These are phyloP conservation scores for Acanthurus tractus DNA, from an alignment of 2,797 vertebrate genomes.

Conservation along the genomic window DNA sequence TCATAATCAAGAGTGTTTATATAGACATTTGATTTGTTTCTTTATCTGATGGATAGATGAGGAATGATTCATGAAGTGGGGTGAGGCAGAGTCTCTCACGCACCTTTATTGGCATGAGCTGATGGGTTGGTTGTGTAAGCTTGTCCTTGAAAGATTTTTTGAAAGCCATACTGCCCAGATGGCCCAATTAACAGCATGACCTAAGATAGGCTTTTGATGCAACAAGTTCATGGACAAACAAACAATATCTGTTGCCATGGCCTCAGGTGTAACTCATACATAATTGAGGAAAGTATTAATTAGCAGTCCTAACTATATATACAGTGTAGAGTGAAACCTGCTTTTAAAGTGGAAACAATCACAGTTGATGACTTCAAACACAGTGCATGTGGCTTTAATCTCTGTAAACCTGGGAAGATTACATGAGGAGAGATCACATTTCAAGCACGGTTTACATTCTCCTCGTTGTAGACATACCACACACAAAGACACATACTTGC, in stretches of 20 bases:
- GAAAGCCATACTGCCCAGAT: slow-evolving; percentile 20
- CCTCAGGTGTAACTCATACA: background rate
- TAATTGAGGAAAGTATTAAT: background rate
- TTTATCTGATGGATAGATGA: slow-evolving; percentile 77
- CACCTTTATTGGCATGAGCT: slow-evolving; percentile 64
- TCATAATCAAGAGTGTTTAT: slow-evolving; percentile 81
- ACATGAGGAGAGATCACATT: slow-evolving; percentile 62
- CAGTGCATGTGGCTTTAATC: slow-evolving; percentile 32
- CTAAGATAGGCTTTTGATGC: background rate
- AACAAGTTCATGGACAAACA: background rate
- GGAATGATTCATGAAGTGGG: slow-evolving; percentile 76
- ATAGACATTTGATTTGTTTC: slow-evolving; percentile 76
- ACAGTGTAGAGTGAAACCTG: background rate
- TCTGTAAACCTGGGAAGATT: slow-evolving; percentile 50
- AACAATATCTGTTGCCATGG: background rate
- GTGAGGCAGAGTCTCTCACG: slow-evolving; percentile 77
- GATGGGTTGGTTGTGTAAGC: slow-evolving; percentile 41
- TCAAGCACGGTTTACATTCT: slow-evolving; percentile 75
- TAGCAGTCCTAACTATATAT: background rate
- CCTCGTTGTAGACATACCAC: slow-evolving; percentile 68
- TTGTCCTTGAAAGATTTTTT: slow-evolving; percentile 26
- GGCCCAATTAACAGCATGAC: background rate
- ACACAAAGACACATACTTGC: slow-evolving; percentile 44
- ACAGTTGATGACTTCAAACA: slow-evolving; percentile 35
- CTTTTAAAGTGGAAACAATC: slow-evolving; percentile 15